Base-by-base conservation (phyloP, 2,888 invertebrate species). In the Ennomos fuscantarius region DNA sequence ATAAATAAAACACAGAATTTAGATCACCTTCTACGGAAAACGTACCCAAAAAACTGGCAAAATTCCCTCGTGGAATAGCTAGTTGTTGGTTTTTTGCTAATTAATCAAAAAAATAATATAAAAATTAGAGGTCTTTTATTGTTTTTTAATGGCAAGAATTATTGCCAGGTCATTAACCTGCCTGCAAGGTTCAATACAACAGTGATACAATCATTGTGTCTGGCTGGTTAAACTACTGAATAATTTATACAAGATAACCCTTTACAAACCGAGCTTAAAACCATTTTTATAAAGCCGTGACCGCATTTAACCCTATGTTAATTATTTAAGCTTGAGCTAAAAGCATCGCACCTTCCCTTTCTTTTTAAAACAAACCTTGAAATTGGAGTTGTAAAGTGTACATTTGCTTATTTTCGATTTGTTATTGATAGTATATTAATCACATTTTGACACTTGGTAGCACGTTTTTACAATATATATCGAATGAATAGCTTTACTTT, bases 251-350 rank as follows among this genome's bases (percentile, higher is more conserved):
- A 32, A 43, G 43, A 43, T 43, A 43, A 44, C 33, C 44, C 44
- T 47, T 37, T 6, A 12, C 12, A 44, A 10, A 34, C 34, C 44
- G 9, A 34, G 9, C n/a, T 34, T 12, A 5, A 15, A 44, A 44
- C 44, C 5, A 34, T 47, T 48, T 53, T 58, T 41, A 48, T 43
- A 24, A 13, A 15, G 43, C 12, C 31, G 52, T 70, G 65, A 63
- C 68, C 72, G 68, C 70, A n/a, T 61, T 56, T 72, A 68, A 72
- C 70, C 70, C 47, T 48, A n/a, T 42, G 53, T 64, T 70, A 72
- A 70, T 70, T 72, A 70, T 70, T 69, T 56, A 70, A 66, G 34
- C 59, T 62, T 56, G 60, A 60, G 60, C 49, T 41, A 58, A 63
- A 59, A 61, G 62, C 53, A 58, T 60, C 57, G 57, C 63, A 34